Evolutionary conservation across 2,888 invertebrate species (phyloP), one percentile per base, ranked within the genome.

Genomic region (Criorhina ranunculi): DNA sequence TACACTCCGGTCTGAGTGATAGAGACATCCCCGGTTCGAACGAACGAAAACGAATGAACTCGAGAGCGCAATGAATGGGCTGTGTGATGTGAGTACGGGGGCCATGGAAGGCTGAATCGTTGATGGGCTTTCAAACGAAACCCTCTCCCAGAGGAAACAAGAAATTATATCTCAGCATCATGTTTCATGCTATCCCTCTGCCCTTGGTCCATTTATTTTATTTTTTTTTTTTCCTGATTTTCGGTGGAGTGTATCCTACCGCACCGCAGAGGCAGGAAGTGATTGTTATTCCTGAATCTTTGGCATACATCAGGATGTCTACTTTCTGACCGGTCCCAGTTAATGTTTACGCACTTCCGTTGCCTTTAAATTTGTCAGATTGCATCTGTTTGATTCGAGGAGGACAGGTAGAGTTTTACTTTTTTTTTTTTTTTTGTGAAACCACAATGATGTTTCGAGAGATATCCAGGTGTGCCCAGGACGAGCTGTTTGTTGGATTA

Each of bases 111-210:
- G 49, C 42, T 57, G 67, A 44, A 40, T 44, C 42, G 19, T 44
- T 67, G 76, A 77, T 77, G 77, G 77, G 35, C 51, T 29, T 42
- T 66, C 67, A 12, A 42, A 40, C 24, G 29, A 37, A n/a, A 15
- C 33, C 15, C 59, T 17, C 57, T 11, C 19, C 35, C 66, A 57
- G 42, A 35, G 57, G 46, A 49, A 59, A 57, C 51, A 59, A 53
- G 55, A 72, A 72, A 69, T 60, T 53, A 69, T 69, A 67, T 69
- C 37, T 76, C 75, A 64, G 49, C 75, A 75, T 64, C 76, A 46
- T 57, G 66, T 49, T 55, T 66, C 72, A 60, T 60, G 72, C 60
- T 73, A 55, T 62, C 70, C 42, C 77, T 46, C 51, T 33, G 17
- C 59, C 44, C 29, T 35, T 37, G 57, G 37, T 42, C 40, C 11